phyloP scores from a whole-genome alignment of 2,888 invertebrate genomes.

The Calameuta pallipes region DNA sequence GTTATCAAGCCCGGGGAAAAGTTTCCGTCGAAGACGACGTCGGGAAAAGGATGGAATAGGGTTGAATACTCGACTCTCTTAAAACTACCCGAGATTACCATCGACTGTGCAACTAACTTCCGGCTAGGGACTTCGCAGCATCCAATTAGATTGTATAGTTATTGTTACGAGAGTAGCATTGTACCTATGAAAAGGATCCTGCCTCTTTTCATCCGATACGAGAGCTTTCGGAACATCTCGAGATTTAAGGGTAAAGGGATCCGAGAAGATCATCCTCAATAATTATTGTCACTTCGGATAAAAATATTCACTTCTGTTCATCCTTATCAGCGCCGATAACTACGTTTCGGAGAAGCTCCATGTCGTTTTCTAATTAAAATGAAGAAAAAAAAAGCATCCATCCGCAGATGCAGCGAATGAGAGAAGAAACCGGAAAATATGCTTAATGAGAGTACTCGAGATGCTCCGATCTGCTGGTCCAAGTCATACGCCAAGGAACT shows the following conservation, averaged over 20 bases:
- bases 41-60: not conserved
- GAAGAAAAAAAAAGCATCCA: not conserved
- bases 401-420: not conserved
- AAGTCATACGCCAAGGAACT: not conserved
- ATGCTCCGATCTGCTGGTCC: not conserved
- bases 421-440: not conserved
- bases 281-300: not conserved
- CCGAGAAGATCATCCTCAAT: not conserved
- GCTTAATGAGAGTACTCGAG: not conserved
- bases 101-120: conserved; percentile 39
- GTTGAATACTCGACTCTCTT: conserved; percentile 27
- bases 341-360: not conserved
- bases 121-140: conserved; percentile 29
- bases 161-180: not conserved
- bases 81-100: conserved; percentile 36
- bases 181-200: not conserved
- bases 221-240: not conserved
- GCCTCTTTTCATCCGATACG: not conserved
- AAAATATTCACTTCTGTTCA: not conserved
- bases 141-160: conserved; percentile 13
- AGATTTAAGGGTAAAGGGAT: not conserved
- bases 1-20: conserved; percentile 15
- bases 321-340: not conserved
- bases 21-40: conserved; percentile 11
- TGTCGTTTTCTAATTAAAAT: too few species aligned